phyloP scores from a whole-genome alignment of 2,113 vertebrate genomes.

The Perca fluviatilis region DNA sequence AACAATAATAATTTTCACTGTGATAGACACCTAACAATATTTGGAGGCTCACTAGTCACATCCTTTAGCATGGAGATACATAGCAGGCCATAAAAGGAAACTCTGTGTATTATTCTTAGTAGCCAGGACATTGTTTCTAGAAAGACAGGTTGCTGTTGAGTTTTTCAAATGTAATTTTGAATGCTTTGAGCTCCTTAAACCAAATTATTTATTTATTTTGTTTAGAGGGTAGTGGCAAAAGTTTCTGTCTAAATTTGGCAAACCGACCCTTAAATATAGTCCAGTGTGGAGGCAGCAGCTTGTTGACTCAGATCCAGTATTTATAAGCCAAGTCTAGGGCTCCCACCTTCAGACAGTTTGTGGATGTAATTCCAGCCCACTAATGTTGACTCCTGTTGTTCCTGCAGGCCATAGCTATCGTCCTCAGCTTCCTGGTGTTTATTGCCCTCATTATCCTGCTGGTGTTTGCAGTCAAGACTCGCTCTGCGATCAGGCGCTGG shows the following conservation, averaged over 20 bases:
- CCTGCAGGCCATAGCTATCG: slow-evolving; percentile 90
- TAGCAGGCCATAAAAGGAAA: not conserved
- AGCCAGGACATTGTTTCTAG: not conserved
- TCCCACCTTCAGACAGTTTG: not conserved
- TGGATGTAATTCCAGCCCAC: not conserved
- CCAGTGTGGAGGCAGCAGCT: not conserved
- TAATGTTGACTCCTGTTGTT: slow-evolving; percentile 6
- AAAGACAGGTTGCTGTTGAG: not conserved
- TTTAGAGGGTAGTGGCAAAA: not conserved
- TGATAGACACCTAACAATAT: not conserved
- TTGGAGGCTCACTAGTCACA: not conserved
- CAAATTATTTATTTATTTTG: not conserved
- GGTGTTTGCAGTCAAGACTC: slow-evolving; percentile 90
- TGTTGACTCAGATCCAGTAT: not conserved
- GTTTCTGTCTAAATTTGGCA: not conserved
- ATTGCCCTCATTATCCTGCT: slow-evolving; percentile 90
- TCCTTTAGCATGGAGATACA: not conserved
- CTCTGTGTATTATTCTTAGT: not conserved
- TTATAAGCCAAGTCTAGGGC: not conserved
- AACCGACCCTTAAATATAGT: not conserved
- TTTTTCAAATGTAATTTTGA: not conserved
- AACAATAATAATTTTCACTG: not conserved
- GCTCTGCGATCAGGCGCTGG: slow-evolving; percentile 84
- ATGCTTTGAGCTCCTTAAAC: not conserved
- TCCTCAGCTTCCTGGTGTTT: slow-evolving; percentile 89